Conservation (phyloP, 2,797 vertebrate species). For the Chiroxiphia lanceolata region DNA sequence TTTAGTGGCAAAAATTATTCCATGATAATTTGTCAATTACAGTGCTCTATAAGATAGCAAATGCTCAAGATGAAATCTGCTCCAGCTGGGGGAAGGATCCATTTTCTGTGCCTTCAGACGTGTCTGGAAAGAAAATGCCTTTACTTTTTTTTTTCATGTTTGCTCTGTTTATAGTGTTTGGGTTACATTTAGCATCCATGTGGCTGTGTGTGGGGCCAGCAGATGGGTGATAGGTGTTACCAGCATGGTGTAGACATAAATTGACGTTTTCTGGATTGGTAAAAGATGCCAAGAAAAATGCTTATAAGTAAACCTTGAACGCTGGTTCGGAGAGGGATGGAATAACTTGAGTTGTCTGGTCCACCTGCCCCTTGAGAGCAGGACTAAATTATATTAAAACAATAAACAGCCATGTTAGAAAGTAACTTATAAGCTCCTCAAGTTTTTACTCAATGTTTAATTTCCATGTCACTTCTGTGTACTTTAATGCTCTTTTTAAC, state of each 20-base stretch:
- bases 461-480: background rate
- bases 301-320: background rate
- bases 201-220: background rate
- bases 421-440: background rate
- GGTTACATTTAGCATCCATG: background rate
- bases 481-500: background rate
- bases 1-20: constrained; percentile 47
- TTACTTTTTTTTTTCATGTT: background rate
- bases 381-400: background rate
- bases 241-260: background rate
- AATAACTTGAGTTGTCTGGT: background rate
- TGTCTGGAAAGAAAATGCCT: constrained; percentile 33
- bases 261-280: background rate
- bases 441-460: background rate
- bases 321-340: background rate
- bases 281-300: background rate
- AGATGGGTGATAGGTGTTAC: background rate
- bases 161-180: background rate
- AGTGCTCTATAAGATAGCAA: constrained; percentile 27
- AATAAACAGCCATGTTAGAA: background rate
- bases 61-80: background rate
- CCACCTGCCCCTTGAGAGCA: background rate
- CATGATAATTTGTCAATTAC: constrained; percentile 38
- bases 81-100: background rate
- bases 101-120: background rate